Conservation (phyloP, 1,140 invertebrate species). For the Dendrolimus kikuchii region DNA sequence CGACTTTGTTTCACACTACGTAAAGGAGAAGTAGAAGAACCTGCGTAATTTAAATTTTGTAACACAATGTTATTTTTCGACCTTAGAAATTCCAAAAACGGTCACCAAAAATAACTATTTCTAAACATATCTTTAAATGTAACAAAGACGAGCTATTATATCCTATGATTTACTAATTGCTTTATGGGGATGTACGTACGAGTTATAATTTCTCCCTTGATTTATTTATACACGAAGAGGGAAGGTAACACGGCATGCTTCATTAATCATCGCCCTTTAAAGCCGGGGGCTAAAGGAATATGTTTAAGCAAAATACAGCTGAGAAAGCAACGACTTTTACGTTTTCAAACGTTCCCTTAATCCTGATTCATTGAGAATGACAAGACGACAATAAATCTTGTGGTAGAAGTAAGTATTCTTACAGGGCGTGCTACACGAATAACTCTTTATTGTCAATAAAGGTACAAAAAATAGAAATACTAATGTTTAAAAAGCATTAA, state of each 20-base stretch:
- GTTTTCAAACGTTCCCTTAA: conserved; percentile 29
- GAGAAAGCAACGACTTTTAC: conserved; percentile 46
- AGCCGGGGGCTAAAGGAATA: conserved; percentile 48
- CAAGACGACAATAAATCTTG: conserved; percentile 4
- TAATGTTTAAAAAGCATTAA: not conserved
- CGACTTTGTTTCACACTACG: too few species aligned
- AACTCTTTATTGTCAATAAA: not conserved
- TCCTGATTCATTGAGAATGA: conserved; percentile 31
- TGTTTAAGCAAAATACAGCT: conserved; percentile 52
- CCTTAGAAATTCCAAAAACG: too few species aligned
- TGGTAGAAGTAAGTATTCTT: conserved; percentile 1
- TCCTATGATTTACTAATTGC: too few species aligned
- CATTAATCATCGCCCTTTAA: conserved; percentile 61
- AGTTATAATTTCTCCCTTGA: conserved; percentile 31
- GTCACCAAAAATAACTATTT: too few species aligned
- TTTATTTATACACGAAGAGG: conserved; percentile 52
- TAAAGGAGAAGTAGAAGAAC: too few species aligned
- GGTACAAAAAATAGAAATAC: not conserved
- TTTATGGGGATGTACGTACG: not conserved
- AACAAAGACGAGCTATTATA: too few species aligned
- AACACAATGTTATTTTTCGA: too few species aligned
- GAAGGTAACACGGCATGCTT: conserved; percentile 36
- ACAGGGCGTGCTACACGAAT: not conserved
- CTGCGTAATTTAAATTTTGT: too few species aligned
- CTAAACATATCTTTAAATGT: too few species aligned